phyloP scores from a whole-genome alignment of 2,797 vertebrate genomes.

The Alfaro cultratus region DNA sequence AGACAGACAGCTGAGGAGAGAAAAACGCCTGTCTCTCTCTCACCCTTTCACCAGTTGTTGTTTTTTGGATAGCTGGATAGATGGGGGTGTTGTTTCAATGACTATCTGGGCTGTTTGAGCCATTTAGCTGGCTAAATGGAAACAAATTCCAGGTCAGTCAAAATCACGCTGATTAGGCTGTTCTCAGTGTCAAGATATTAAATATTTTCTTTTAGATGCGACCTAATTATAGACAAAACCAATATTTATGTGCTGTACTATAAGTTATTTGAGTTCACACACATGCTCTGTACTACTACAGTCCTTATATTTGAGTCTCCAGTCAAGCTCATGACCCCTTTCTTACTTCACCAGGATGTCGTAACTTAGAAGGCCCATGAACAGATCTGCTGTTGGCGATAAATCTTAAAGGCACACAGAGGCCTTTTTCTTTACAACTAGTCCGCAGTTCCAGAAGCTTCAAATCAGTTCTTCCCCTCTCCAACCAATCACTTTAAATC shows the following conservation, averaged over 20 bases:
- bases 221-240: not conserved
- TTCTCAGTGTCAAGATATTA: not conserved
- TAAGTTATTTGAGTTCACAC: not conserved
- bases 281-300: not conserved
- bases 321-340: conserved; percentile 1
- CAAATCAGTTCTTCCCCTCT: not conserved
- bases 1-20: not conserved
- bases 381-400: conserved; percentile 21
- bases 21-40: conserved; percentile 15
- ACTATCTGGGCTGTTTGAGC: conserved; percentile 45
- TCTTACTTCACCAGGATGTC: conserved; percentile 2
- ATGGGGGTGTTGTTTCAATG: conserved; percentile 19
- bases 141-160: not conserved
- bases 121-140: conserved; percentile 48
- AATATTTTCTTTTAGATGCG: not conserved
- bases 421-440: conserved; percentile 17
- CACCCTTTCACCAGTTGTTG: conserved; percentile 41
- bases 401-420: conserved; percentile 9
- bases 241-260: not conserved
- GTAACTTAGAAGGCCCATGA: conserved; percentile 31
- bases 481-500: not conserved
- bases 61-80: conserved; percentile 29
- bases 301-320: conserved; percentile 4
- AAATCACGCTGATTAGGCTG: not conserved
- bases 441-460: not conserved